Evolutionary conservation across 2,888 invertebrate species (phyloP).

Genomic region (Hoplodrina ambigua): DNA sequence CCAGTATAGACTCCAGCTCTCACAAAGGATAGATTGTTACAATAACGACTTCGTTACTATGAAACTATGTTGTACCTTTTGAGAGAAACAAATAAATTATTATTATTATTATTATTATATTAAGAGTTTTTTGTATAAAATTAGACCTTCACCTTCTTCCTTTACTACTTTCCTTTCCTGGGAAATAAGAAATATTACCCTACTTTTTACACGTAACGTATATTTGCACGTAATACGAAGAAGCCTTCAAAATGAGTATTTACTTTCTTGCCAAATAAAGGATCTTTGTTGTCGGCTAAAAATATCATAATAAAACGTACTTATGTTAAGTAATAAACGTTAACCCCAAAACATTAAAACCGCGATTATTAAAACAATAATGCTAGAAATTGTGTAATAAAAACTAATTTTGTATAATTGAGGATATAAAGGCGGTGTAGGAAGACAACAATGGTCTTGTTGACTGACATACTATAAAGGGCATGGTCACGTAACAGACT

Average conservation of each 20-base stretch:
- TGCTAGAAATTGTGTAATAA: conserved; percentile 41
- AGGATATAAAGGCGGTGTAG: conserved; percentile 21
- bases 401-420: conserved; percentile 49
- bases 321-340: conserved; percentile 37
- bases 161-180: not conserved
- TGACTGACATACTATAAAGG: conserved; percentile 29
- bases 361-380: conserved; percentile 50
- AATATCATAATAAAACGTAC: conserved; percentile 29
- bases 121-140: not conserved
- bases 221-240: conserved; percentile 25
- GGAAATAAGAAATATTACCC: conserved; percentile 16
- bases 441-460: conserved; percentile 31
- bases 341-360: conserved; percentile 40
- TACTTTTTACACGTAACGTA: too few species aligned
- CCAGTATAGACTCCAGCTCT: too few species aligned
- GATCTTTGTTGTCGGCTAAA: not conserved
- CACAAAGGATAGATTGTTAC: too few species aligned
- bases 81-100: too few species aligned
- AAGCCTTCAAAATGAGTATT: conserved; percentile 12
- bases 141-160: not conserved
- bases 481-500: conserved; percentile 34
- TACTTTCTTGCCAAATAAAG: conserved; percentile 10
- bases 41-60: too few species aligned
- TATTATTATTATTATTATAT: too few species aligned
- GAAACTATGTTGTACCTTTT: too few species aligned